Base-by-base conservation (phyloP, 1,140 invertebrate species). In the Danaus melanippus region DNA sequence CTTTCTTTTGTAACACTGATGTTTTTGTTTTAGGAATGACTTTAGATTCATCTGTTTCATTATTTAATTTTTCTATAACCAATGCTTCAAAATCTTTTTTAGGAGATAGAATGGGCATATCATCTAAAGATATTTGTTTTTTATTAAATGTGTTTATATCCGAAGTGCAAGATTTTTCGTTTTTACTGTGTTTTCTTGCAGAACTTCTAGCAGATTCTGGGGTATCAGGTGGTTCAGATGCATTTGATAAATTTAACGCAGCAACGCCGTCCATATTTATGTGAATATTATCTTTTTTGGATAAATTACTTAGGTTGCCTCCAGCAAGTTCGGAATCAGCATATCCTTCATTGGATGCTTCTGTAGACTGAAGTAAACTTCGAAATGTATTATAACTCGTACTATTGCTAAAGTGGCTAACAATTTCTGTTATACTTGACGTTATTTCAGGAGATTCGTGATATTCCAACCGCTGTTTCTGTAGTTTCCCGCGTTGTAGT, bases 361-460 rank as follows among this genome's bases (percentile, higher is more conserved):
- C 72, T 46, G 74, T 48, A 43, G 73, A 74, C 41, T 83, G 67
- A 32, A 86, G 62, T 60, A 86, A 74, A 56, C 74, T 79, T 12
- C 68, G 69, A 62, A 86, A 86, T 11, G 80, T 84, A 50, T 81
- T 83, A 56, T 84, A 84, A 61, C 75, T 84, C 1, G 81, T 84
- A 43, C 74, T 84, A 44, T 82, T 80, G 56, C 71, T 82, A 46
- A 86, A 86, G 54, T 84, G 79, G 64, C 81, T 86, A 21, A 86
- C 71, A 39, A 86, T 75, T 76, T 86, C 83, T 11, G 84, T 84
- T 10, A 79, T 59, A 53, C 70, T 75, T 17, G 76, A 74, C 7
- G 78, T 74, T 50, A 60, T 73, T 65, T 76, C 79, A 46, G 76
- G 56, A n/a, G 70, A 67, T 48, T 77, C 73, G 60, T 78, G 67